Percentiles rank a stretch among this genome's conserved stretches.
Conservation (phyloP, 1,140 invertebrate genomes). For the Papilio dardanus region DNA sequence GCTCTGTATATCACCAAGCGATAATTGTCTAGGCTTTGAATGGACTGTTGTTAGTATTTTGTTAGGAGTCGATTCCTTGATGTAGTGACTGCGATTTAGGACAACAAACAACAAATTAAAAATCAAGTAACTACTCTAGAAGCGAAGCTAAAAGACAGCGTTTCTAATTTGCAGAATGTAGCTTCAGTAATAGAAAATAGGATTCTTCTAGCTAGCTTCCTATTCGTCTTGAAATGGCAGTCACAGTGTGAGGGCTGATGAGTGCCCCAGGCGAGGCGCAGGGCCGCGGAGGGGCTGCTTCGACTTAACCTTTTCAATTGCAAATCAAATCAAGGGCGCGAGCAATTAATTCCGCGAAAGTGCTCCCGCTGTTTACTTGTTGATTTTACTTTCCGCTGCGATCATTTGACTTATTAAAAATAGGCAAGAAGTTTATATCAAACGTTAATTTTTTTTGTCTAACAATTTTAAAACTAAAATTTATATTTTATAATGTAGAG, state of each 20-base stretch:
- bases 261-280: too few species aligned
- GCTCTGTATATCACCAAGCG: constrained; percentile 15
- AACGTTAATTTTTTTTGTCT: not conserved
- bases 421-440: not conserved
- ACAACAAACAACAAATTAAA: too few species aligned
- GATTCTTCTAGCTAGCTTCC: too few species aligned
- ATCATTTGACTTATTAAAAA: not conserved
- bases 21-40: not conserved
- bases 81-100: too few species aligned
- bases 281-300: not conserved
- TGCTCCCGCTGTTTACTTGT: not conserved
- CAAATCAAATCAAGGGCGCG: not conserved
- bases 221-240: not conserved
- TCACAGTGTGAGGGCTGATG: not conserved
- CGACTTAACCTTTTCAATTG: not conserved
- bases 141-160: too few species aligned
- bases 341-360: not conserved
- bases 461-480: not conserved
- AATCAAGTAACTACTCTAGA: too few species aligned
- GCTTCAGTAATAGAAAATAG: too few species aligned
- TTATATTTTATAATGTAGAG: not conserved
- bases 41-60: not conserved
- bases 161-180: too few species aligned
- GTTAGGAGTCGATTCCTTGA: too few species aligned
- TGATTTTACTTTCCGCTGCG: not conserved